A percentile compares a stretch with the other conserved stretches of the same genome.
These are phyloP conservation scores for Phymastichus coffea DNA, from an alignment of 1,140 invertebrate genomes.

Conservation along the genomic window DNA sequence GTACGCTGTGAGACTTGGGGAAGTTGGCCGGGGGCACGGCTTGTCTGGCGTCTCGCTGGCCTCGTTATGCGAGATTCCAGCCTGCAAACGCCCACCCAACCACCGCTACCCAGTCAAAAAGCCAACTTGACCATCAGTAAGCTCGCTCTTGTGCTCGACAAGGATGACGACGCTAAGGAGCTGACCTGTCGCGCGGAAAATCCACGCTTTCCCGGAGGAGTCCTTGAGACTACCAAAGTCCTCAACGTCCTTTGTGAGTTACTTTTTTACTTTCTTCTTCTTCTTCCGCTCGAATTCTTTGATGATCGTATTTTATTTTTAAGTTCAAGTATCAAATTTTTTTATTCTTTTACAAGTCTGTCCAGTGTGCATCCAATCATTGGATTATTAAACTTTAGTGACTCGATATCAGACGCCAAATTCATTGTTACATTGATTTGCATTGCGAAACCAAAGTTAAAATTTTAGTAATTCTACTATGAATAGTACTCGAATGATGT, in stretches of 20 bases:
- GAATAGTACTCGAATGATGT: no score
- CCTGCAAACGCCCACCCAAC: slow-evolving; percentile 48
- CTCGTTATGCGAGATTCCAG: slow-evolving; percentile 62
- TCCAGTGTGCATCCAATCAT: no score
- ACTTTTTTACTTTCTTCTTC: slow-evolving; percentile 22
- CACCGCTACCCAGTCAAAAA: no score
- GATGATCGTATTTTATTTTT: not conserved
- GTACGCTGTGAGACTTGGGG: slow-evolving; percentile 71
- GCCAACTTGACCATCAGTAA: slow-evolving; percentile 75
- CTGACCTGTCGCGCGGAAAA: slow-evolving; percentile 87
- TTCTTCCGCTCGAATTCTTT: slow-evolving; percentile 6
- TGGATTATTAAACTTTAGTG: no score
- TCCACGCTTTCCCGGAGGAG: slow-evolving; percentile 79
- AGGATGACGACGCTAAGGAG: slow-evolving; percentile 78
- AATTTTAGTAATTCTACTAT: no score
- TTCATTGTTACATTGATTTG: no score
- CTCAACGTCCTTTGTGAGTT: slow-evolving; percentile 84
- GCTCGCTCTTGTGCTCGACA: slow-evolving; percentile 68
- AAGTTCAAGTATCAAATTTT: not conserved
- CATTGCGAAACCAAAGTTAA: no score
- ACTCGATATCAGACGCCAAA: no score
- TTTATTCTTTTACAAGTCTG: no score
- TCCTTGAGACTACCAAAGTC: slow-evolving; percentile 73
- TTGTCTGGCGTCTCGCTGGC: slow-evolving; percentile 70
- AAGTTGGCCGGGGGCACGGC: slow-evolving; percentile 71